Evolutionary conservation across 1,140 invertebrate species (phyloP).

Genomic region (Papilio xuthus): DNA sequence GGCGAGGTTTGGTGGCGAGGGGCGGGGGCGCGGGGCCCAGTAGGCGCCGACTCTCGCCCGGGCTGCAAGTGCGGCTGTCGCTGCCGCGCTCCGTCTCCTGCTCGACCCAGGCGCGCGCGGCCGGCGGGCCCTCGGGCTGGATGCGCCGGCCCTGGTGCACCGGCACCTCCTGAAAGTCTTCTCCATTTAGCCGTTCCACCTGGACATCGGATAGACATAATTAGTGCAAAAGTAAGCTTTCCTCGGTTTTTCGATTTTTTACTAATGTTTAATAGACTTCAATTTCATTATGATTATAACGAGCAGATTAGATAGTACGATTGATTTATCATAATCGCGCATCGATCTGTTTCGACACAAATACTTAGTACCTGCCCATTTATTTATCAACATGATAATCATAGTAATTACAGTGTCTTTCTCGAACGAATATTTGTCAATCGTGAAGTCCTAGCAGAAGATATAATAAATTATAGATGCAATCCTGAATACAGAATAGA

Average conservation of each 20-base stretch:
- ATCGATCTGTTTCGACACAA: background rate
- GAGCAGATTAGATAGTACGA: background rate
- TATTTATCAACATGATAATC: background rate
- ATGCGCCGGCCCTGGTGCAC: slow-evolving; percentile 60
- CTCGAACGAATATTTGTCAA: background rate
- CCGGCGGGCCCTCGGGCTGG: slow-evolving; percentile 51
- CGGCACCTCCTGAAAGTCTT: slow-evolving; percentile 49
- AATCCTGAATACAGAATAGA: background rate
- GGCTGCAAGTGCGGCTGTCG: slow-evolving; percentile 58
- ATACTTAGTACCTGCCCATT: background rate
- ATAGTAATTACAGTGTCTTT: background rate
- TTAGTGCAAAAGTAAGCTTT: slow-evolving; percentile 15
- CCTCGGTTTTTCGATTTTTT: background rate
- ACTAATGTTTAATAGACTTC: background rate
- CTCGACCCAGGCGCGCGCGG: slow-evolving; percentile 62
- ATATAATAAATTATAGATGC: background rate
- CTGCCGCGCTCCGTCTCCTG: slow-evolving; percentile 51
- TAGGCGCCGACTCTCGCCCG: slow-evolving; percentile 62
- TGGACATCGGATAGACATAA: slow-evolving; percentile 31
- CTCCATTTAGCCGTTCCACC: slow-evolving; percentile 52
- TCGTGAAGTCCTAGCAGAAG: background rate
- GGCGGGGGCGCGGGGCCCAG: slow-evolving; percentile 44
- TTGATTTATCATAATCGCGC: background rate
- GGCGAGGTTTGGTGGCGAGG: slow-evolving; percentile 48
- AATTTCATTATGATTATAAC: background rate